A percentile compares a stretch with the other conserved stretches of the same genome.
phyloP scores from a whole-genome alignment of 2,113 vertebrate genomes.

The Puma concolor region DNA sequence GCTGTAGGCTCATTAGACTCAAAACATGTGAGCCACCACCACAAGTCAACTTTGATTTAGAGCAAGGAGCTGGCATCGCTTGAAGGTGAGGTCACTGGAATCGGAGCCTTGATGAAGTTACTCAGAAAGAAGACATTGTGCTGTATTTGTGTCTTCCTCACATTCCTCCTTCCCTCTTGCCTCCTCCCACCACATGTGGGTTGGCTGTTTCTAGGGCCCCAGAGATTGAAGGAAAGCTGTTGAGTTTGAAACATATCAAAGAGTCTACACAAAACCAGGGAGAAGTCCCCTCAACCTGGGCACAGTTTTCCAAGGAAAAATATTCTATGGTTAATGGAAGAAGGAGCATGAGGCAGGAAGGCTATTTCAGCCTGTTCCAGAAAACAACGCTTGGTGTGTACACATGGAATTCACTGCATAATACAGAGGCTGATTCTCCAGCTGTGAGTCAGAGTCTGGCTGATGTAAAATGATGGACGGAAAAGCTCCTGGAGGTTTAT shows the following conservation, averaged over 20 bases:
- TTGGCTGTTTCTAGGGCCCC: slow-evolving; percentile 84
- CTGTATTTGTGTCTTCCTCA: slow-evolving; percentile 85
- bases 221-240: slow-evolving; percentile 82
- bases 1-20: slow-evolving; percentile 32
- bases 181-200: slow-evolving; percentile 86
- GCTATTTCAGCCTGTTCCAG: neutral
- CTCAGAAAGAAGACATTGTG: slow-evolving; percentile 88
- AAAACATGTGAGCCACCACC: slow-evolving; percentile 79
- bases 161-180: slow-evolving; percentile 86
- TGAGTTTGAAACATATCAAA: slow-evolving; percentile 84
- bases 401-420: slow-evolving; percentile 51
- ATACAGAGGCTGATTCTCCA: slow-evolving; percentile 59
- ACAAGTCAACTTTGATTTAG: slow-evolving; percentile 85
- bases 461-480: slow-evolving; percentile 29
- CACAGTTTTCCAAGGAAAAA: slow-evolving; percentile 80
- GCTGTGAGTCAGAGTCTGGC: slow-evolving; percentile 69
- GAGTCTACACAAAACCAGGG: slow-evolving; percentile 83
- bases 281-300: slow-evolving; percentile 79
- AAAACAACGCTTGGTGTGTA: slow-evolving; percentile 58
- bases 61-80: slow-evolving; percentile 86
- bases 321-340: slow-evolving; percentile 74
- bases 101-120: slow-evolving; percentile 84
- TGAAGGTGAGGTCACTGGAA: slow-evolving; percentile 88
- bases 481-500: neutral
- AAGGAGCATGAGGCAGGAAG: slow-evolving; percentile 37